Conservation (phyloP, 64 coral and sea anemone species). For the Dendronephthya gigantea region DNA sequence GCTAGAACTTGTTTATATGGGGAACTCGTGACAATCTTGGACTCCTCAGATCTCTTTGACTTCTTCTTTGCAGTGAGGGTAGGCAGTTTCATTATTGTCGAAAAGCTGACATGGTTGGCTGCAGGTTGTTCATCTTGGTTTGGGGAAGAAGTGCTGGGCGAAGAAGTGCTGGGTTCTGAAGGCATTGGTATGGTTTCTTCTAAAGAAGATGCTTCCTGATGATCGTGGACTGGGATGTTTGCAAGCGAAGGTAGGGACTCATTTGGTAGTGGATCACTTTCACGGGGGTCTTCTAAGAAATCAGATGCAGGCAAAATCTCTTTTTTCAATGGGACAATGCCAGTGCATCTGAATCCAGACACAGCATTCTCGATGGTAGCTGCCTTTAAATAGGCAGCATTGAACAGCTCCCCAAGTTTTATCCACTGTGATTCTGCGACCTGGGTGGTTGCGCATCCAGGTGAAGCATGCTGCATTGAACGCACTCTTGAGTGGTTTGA, state of each 20-base stretch:
- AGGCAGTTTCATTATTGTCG: too few relatives aligned
- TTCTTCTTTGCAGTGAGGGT: too few relatives aligned
- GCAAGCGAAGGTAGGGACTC: too few relatives aligned
- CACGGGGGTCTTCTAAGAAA: not conserved
- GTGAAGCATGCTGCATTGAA: not conserved
- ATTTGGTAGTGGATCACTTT: too few relatives aligned
- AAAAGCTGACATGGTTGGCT: too few relatives aligned
- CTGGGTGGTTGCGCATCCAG: not conserved
- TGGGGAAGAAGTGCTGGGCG: too few relatives aligned
- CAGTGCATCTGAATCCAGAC: not conserved
- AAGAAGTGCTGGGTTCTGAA: too few relatives aligned
- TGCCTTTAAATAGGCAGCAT: not conserved
- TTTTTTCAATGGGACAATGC: not conserved
- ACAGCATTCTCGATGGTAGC: slow-evolving; percentile 8
- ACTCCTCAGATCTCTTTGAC: not conserved
- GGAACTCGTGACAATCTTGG: not conserved
- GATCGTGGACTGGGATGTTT: too few relatives aligned
- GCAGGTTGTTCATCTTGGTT: too few relatives aligned
- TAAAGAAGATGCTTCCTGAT: too few relatives aligned
- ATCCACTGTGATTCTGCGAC: not conserved
- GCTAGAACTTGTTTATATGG: not conserved
- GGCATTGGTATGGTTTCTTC: too few relatives aligned
- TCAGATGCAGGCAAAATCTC: not conserved
- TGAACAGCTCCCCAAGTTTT: not conserved
- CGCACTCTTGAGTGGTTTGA: not conserved